Conservation (phyloP, 2,113 vertebrate genomes). For the Oryzias celebensis region DNA sequence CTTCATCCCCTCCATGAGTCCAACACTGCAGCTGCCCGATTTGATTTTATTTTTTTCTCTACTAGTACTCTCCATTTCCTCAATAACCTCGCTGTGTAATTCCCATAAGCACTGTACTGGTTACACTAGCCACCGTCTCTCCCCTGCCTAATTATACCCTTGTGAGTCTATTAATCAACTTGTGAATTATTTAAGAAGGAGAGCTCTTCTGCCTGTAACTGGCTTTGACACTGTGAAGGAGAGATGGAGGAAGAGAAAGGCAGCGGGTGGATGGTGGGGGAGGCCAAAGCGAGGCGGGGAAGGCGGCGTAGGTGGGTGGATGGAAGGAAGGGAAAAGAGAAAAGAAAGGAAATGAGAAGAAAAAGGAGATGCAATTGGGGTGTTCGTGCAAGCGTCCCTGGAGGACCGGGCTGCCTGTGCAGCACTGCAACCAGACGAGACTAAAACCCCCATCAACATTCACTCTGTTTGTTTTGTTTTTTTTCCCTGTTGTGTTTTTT, state of each 20-base stretch:
- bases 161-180: slow-evolving; percentile 99
- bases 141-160: slow-evolving; percentile 99
- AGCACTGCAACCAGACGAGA: slow-evolving; percentile 65
- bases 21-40: slow-evolving; percentile 75
- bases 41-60: slow-evolving; percentile 48
- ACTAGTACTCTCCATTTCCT: slow-evolving; percentile 77
- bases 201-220: slow-evolving; percentile 89
- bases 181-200: slow-evolving; percentile 98
- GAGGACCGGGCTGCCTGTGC: slow-evolving; percentile 60
- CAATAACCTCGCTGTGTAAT: slow-evolving; percentile 84
- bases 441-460: slow-evolving; percentile 74
- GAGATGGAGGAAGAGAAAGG: slow-evolving; percentile 61
- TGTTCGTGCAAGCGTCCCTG: slow-evolving; percentile 68
- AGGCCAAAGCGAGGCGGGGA: slow-evolving; percentile 21
- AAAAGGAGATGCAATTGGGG: slow-evolving; percentile 63
- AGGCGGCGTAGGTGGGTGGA: slow-evolving; percentile 30
- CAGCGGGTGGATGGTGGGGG: slow-evolving; percentile 44
- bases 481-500: slow-evolving; percentile 49
- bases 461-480: slow-evolving; percentile 68
- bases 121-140: slow-evolving; percentile 94
- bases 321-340: slow-evolving; percentile 22
- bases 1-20: slow-evolving; percentile 69
- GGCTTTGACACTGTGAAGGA: slow-evolving; percentile 84
- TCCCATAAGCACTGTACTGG: slow-evolving; percentile 97
- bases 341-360: slow-evolving; percentile 47